Percentiles rank a stretch among this genome's conserved stretches.
Conservation (phyloP, 2,888 invertebrate species). For the Drosophila multiciliata region DNA sequence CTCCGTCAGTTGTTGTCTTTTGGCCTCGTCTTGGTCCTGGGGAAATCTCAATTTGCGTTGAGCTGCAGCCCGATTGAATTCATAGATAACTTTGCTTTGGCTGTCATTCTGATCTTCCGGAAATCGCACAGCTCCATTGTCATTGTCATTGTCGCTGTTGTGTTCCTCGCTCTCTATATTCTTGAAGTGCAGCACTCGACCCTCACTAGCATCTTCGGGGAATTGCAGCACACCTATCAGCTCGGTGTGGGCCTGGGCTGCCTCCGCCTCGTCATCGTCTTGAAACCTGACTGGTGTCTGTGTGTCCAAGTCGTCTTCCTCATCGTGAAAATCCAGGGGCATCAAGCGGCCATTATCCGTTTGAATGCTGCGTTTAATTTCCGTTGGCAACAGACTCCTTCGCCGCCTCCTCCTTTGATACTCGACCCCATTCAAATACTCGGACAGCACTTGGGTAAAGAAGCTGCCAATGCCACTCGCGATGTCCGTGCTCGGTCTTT, state of each 20-base stretch:
- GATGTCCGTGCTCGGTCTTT: slow-evolving; percentile 71
- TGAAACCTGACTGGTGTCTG: slow-evolving; percentile 66
- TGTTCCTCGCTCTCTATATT: slow-evolving; percentile 60
- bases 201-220: slow-evolving; percentile 58
- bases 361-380: slow-evolving; percentile 66
- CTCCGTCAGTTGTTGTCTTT: slow-evolving; percentile 46
- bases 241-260: slow-evolving; percentile 67
- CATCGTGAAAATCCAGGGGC: slow-evolving; percentile 73
- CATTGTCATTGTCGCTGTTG: slow-evolving; percentile 7
- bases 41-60: slow-evolving; percentile 80
- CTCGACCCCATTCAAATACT: slow-evolving; percentile 80
- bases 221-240: slow-evolving; percentile 71
- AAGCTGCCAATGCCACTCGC: slow-evolving; percentile 82
- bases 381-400: slow-evolving; percentile 57
- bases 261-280: slow-evolving; percentile 68
- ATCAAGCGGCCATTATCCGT: slow-evolving; percentile 62
- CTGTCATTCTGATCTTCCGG: slow-evolving; percentile 53
- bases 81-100: slow-evolving; percentile 53
- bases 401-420: slow-evolving; percentile 71
- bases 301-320: slow-evolving; percentile 72
- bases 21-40: slow-evolving; percentile 42
- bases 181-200: slow-evolving; percentile 69
- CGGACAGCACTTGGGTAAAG: slow-evolving; percentile 82
- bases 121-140: slow-evolving; percentile 52
- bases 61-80: slow-evolving; percentile 74